These are phyloP conservation scores for Benthochromis sp. DNA, from an alignment of 2,113 vertebrate species.

Conservation along the genomic window DNA sequence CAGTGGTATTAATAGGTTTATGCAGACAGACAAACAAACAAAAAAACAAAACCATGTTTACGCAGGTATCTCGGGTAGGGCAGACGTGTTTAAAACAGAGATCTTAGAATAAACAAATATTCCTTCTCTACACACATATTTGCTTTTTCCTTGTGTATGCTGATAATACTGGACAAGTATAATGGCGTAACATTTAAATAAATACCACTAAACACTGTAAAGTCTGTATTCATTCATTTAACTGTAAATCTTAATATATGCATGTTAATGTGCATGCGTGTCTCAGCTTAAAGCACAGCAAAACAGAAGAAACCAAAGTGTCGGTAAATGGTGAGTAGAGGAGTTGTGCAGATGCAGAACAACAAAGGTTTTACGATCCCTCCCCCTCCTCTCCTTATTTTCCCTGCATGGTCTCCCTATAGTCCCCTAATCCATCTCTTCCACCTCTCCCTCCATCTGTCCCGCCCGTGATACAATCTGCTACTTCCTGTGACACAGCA, in stretches of 20 bases:
- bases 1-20: background rate
- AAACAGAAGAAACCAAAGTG: background rate
- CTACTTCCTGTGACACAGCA: slow-evolving; percentile 68
- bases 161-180: background rate
- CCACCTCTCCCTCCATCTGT: slow-evolving; percentile 57
- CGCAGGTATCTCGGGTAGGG: background rate
- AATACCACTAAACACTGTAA: background rate
- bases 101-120: background rate
- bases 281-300: background rate
- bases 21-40: background rate
- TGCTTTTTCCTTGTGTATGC: background rate
- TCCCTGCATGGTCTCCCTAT: background rate
- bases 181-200: background rate
- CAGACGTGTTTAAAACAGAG: background rate
- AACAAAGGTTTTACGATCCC: background rate
- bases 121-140: background rate
- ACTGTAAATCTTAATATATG: background rate
- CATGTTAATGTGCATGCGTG: background rate
- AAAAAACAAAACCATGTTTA: background rate
- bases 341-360: background rate
- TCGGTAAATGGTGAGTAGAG: background rate
- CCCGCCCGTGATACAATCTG: slow-evolving; percentile 66
- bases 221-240: background rate
- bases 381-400: slow-evolving; percentile 12
- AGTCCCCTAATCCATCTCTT: slow-evolving; percentile 51